Base-by-base conservation (phyloP, 30 jellyfish, hydroid and myxozoan genomes). In the Aurelia aurita complex sp. Pacific region DNA sequence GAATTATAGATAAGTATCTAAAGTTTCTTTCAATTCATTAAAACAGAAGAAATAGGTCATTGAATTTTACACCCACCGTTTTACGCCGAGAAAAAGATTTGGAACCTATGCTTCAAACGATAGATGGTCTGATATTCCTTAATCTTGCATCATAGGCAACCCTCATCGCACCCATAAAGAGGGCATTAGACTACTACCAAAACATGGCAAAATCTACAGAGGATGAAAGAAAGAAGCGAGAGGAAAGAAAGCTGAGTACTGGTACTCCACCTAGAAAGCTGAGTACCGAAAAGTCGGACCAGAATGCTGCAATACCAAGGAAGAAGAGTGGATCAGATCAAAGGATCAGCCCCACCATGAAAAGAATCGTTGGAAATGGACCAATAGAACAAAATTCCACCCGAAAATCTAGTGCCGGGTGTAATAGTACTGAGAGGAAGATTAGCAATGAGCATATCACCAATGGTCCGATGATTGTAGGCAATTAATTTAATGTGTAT, bases 161-260 rank as follows among this genome's bases (percentile, higher is more conserved):
- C 34, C 64, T 95, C 67, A 81, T 95, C 14, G 76, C 82, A 52
- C 98, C 98, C 5, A 87, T 95, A 61, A 74, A 77, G 15, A 55
- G 54, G n/a, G 99, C 99, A 4, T 81, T 95, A 88, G 94, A 85
- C 10, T 95, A 95, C 64, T 95, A 95, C 80, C 96, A 83, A 54
- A 96, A 90, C 73, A 81, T 95, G 97, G 97, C 98, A 9, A 97
- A 80, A 29, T 67, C 85, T n/a, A 81, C 86, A 64, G 99, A 95
- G 17, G 96, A 85, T 38, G 99, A 94, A 67, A 89, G 96, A 11
- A 94, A 85, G 74, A 74, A 88, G 36, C 67, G 83, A 36, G 98
- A 89, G 61, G 97, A 89, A 68, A 87, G 88, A 59, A 67, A 62
- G 57, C 81, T 38, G 16, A 68, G 80, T 13, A 23, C 62, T 3